Evolutionary conservation across 1,140 invertebrate genomes (phyloP).

Genomic region (Micrasema minimum): DNA sequence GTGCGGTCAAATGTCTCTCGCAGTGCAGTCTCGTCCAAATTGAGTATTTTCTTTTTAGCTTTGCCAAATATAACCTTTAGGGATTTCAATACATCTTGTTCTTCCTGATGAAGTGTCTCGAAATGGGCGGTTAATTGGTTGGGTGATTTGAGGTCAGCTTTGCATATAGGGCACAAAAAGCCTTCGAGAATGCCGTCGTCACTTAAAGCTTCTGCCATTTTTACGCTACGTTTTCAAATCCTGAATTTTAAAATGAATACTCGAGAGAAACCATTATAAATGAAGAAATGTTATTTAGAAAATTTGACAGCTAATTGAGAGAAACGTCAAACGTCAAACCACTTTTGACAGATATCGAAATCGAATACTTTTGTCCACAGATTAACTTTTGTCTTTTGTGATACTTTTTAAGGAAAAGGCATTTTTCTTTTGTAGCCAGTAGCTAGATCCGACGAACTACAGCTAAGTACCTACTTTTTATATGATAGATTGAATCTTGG

Average conservation of each 20-base stretch:
- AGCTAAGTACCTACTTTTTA: too few species aligned
- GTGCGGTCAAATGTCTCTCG: slow-evolving; percentile 67
- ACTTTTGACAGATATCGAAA: slow-evolving; percentile 28
- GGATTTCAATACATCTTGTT: slow-evolving; percentile 90
- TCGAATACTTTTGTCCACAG: too few species aligned
- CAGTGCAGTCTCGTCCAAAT: slow-evolving; percentile 76
- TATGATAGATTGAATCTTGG: too few species aligned
- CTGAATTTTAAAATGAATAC: background rate
- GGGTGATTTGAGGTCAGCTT: slow-evolving; percentile 86
- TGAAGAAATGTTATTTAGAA: background rate
- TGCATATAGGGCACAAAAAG: slow-evolving; percentile 93
- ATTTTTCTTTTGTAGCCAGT: too few species aligned
- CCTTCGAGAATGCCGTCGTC: slow-evolving; percentile 83
- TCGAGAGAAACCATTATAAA: background rate
- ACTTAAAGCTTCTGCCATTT: slow-evolving; percentile 42
- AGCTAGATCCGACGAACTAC: too few species aligned
- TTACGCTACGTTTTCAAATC: background rate
- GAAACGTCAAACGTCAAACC: slow-evolving; percentile 26
- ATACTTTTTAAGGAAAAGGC: too few species aligned
- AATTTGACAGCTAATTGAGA: slow-evolving; percentile 1
- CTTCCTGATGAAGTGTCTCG: slow-evolving; percentile 87
- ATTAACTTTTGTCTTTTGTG: too few species aligned
- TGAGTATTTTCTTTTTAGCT: slow-evolving; percentile 89
- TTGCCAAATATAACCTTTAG: slow-evolving; percentile 91
- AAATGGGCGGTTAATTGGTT: slow-evolving; percentile 87